Conservation (phyloP, 2,113 vertebrate species). For the Salvelinus alpinus region DNA sequence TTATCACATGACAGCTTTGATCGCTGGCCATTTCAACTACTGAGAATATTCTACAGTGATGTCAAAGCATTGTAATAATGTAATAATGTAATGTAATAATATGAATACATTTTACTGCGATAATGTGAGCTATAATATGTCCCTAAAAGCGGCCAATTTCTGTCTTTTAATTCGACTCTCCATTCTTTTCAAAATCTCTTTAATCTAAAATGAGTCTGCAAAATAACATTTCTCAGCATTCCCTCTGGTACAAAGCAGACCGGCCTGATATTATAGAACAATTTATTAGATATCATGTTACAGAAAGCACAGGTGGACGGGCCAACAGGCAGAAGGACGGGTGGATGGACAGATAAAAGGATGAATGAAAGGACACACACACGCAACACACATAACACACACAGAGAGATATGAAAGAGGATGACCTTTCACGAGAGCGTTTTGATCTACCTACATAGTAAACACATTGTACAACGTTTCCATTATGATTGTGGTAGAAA, state of each 20-base stretch:
- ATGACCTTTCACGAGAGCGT: constrained; percentile 12
- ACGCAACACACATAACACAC: background rate
- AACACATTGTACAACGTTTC: constrained; percentile 46
- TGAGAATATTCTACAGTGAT: constrained; percentile 30
- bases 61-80: background rate
- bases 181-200: constrained; percentile 9
- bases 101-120: constrained; percentile 34
- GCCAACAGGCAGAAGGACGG: constrained; percentile 8
- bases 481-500: constrained; percentile 67
- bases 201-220: constrained; percentile 15
- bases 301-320: constrained; percentile 1
- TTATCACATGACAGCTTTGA: constrained; percentile 56
- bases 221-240: background rate
- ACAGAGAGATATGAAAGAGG: constrained; percentile 1
- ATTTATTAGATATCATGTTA: too few relatives aligned
- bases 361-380: background rate
- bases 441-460: constrained; percentile 20
- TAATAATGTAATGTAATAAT: constrained; percentile 4
- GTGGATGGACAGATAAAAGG: constrained; percentile 8
- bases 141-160: constrained; percentile 12
- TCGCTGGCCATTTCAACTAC: constrained; percentile 34
- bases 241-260: background rate
- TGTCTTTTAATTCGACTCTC: constrained; percentile 12
- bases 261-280: constrained; percentile 7
- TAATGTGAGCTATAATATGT: constrained; percentile 5